phyloP scores from a whole-genome alignment of 2,888 invertebrate species.

The Matsumyia berberina region DNA sequence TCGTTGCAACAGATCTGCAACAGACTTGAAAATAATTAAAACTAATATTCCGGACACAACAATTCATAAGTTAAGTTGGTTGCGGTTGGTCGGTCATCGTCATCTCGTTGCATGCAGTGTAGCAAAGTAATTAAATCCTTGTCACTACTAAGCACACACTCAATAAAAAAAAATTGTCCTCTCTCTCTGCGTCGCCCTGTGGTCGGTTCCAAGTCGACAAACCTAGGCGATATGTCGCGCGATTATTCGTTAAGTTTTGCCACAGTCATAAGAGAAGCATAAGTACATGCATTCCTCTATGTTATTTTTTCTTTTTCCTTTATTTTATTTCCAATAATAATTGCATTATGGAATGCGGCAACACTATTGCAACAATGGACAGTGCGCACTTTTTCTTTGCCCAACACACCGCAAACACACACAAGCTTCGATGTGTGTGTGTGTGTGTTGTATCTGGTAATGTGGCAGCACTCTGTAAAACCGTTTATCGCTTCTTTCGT shows the following conservation, averaged over 20 bases:
- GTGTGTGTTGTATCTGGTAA: constrained; percentile 30
- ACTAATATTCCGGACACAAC: constrained; percentile 62
- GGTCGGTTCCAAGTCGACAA: background rate
- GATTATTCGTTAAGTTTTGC: constrained; percentile 70
- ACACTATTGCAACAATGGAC: constrained; percentile 65
- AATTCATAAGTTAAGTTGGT: constrained; percentile 71
- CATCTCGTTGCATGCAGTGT: background rate
- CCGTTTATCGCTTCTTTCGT: constrained; percentile 71
- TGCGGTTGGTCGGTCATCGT: constrained; percentile 45
- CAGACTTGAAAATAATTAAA: constrained; percentile 41
- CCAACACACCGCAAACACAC: too few species aligned
- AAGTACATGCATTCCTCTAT: constrained; percentile 71
- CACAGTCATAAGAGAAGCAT: constrained; percentile 57
- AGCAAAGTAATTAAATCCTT: constrained; percentile 67
- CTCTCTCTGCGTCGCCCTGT: background rate
- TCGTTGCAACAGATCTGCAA: constrained; percentile 52
- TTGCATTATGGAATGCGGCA: constrained; percentile 76
- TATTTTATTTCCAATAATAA: constrained; percentile 73
- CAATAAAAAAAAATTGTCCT: constrained; percentile 9
- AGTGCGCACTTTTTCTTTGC: constrained; percentile 57
- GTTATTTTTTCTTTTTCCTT: constrained; percentile 29
- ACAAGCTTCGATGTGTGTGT: background rate
- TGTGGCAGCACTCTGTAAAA: constrained; percentile 55
- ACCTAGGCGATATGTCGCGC: constrained; percentile 55
- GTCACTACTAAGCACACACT: constrained; percentile 46